Evolutionary conservation across 2,113 vertebrate species (phyloP), one percentile per base, ranked within the genome.

Genomic region (Indri indri): DNA sequence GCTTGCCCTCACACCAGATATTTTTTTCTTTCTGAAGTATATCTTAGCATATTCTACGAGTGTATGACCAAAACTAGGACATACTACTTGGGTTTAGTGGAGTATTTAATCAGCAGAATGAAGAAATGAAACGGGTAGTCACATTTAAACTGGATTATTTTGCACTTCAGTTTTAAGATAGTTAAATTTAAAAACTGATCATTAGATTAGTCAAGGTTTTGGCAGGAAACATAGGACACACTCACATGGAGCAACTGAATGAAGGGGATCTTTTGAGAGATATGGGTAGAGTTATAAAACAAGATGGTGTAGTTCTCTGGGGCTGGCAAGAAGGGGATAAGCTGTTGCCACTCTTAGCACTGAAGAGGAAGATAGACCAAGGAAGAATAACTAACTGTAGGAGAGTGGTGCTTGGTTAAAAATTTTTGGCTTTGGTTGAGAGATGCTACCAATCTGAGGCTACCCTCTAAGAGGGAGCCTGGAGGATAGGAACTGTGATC

Each of bases 111-210:
- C 25, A 63, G 12, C 27, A 92, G 87, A 84, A 40, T 80, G 6
- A 66, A 93, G 8, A 25, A 93, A 91, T 83, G 32, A 89, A 82
- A 74, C 63, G 37, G n/a, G 13, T 10, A 73, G 34, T 37, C 10
- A 45, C 45, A 65, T 85, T 61, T 77, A 91, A 10, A 82, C 27
- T 79, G 30, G 88, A 86, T 73, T 54, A 54, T 66, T 73, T 93
- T 83, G 32, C 16, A 86, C 45, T 90, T 88, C n/a, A 40, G 70
- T 88, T 94, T 93, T 80, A 87, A 86, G 42, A 82, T 23, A 87
- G 20, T 27, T 87, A 65, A 76, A 45, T 93, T 77, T 80, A 61
- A 86, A 93, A 90, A 80, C 30, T 50, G 6, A 27, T 85, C 34
- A 81, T 79, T 74, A 3, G 42, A 84, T 91, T 18, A 85, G 54